Base-by-base conservation (phyloP, 2,113 vertebrate genomes). In the Gymnarchus niloticus region DNA sequence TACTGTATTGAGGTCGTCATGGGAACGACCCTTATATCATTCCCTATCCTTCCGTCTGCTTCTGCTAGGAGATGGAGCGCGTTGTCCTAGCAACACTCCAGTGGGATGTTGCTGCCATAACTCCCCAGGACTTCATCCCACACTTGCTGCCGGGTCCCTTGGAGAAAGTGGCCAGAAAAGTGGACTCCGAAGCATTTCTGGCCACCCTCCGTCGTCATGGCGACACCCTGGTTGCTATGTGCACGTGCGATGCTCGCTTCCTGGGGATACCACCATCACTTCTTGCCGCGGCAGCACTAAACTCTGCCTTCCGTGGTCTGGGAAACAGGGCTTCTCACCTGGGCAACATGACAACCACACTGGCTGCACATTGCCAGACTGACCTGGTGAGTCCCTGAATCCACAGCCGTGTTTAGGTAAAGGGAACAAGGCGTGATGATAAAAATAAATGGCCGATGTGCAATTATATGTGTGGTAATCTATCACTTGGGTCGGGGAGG, bases 51-150 rank as follows among this genome's bases (percentile, higher is more conserved):
- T 83, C 49, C 57, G 52, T 80, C 14, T 14, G 1, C 52, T 33
- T 51, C 17, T 86, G 7, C 56, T 85, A 96, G 95, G 92, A 94
- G 9, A 95, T 96, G 95, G 95, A 96, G 89, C 92, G 95, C 0
- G 59, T 96, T 0, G 83, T 96, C 44, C 89, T 96, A 28, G 93
- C 91, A 25, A 92, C 92, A 19, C 91, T 96, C 25, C 92, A 93
- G 0, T 96, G 95, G 95, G 95, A 96, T 86, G 90, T 94, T 0
- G 95, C 94, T 3, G 92, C 92, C 0, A 93, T 95, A 56, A 96
- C 95, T 2, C 93, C 95, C 0, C 93, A 95, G 87, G 95, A 96
- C 92, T 96, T 96, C 86, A 90, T 95, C 25, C 93, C 94, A 17
- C 95, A 94, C 86, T 94, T 96, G 51, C 78, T 96, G 1, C 89